Evolutionary conservation across 1,140 invertebrate species (phyloP).

Genomic region (Nebria ingens): DNA sequence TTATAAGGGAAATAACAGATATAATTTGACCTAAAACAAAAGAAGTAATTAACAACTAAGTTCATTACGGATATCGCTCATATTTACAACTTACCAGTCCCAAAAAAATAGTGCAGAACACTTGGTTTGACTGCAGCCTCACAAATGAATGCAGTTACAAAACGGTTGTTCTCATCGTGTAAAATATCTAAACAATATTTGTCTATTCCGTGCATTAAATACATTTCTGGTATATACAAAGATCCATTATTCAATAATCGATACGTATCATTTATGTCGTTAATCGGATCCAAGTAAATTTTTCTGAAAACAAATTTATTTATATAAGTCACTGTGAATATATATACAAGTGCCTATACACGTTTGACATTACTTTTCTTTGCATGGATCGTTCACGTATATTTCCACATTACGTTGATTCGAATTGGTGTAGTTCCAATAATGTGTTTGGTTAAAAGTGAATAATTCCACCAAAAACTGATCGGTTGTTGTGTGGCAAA

Average conservation of each 20-base stretch:
- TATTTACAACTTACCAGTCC: neutral
- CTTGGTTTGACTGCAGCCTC: neutral
- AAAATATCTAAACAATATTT: neutral
- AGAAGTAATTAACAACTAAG: too few species aligned
- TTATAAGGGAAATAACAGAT: neutral
- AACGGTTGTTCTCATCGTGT: neutral
- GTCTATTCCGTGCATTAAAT: neutral
- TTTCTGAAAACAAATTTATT: conserved; percentile 4
- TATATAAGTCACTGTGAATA: neutral
- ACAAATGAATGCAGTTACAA: neutral
- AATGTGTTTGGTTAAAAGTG: neutral
- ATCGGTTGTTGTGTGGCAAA: neutral
- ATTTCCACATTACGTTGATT: neutral
- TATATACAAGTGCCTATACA: neutral
- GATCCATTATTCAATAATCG: neutral
- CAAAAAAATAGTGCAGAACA: neutral
- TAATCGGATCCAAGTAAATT: neutral
- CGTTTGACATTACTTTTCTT: neutral
- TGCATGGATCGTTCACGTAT: neutral
- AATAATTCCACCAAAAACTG: neutral
- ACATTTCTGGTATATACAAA: neutral
- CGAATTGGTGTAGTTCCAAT: neutral
- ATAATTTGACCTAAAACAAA: neutral
- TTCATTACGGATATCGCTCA: neutral
- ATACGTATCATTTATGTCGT: neutral